A percentile compares a stretch with the other conserved stretches of the same genome.
Evolutionary conservation across 2,888 invertebrate genomes (phyloP).

Genomic region (Panzeria rudis): DNA sequence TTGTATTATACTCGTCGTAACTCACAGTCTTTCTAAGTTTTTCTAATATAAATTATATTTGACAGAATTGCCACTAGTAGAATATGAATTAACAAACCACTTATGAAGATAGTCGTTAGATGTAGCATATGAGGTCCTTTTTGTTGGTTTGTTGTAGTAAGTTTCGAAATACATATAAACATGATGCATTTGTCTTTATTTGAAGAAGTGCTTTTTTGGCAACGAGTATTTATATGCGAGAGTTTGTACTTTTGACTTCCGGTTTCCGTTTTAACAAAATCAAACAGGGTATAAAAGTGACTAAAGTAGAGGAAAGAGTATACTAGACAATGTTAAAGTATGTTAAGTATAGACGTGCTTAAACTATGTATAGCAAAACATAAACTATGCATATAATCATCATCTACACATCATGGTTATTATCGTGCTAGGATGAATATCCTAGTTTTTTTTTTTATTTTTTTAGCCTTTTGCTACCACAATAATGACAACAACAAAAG

Average conservation of each 20-base stretch:
- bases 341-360: slow-evolving; percentile 55
- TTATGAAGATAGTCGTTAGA: slow-evolving; percentile 55
- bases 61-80: slow-evolving; percentile 68
- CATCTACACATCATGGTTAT: slow-evolving; percentile 44
- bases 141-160: slow-evolving; percentile 50
- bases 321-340: slow-evolving; percentile 50
- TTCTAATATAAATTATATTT: slow-evolving; percentile 74
- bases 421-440: slow-evolving; percentile 31
- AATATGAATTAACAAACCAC: slow-evolving; percentile 72
- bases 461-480: slow-evolving; percentile 20
- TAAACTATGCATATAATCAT: slow-evolving; percentile 67
- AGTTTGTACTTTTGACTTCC: slow-evolving; percentile 70
- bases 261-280: slow-evolving; percentile 57
- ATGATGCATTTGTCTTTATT: slow-evolving; percentile 51
- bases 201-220: slow-evolving; percentile 22
- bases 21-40: slow-evolving; percentile 41
- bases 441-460: slow-evolving; percentile 65
- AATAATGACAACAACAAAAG: slow-evolving; percentile 55
- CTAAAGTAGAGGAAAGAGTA: neutral
- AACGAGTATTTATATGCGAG: slow-evolving; percentile 74
- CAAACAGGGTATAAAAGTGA: slow-evolving; percentile 26
- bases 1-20: slow-evolving; percentile 10
- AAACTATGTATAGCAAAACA: slow-evolving; percentile 41
- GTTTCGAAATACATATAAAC: slow-evolving; percentile 3
- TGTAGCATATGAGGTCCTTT: slow-evolving; percentile 65